Percentiles rank a stretch among this genome's conserved stretches.
These are phyloP conservation scores for Anarrhichthys ocellatus DNA, from an alignment of 2,113 vertebrate genomes.

Conservation along the genomic window DNA sequence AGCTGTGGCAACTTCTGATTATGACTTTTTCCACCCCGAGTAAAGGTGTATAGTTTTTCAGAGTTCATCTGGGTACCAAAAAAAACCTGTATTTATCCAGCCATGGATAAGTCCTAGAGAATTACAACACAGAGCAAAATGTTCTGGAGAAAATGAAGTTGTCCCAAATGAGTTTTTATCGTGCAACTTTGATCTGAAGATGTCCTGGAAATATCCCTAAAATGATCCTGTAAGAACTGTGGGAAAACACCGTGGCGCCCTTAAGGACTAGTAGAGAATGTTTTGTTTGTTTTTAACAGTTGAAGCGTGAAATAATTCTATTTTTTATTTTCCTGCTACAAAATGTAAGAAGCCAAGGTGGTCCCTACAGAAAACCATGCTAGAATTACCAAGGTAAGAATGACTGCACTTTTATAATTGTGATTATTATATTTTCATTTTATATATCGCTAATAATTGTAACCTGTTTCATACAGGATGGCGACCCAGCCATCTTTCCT, in stretches of 20 bases:
- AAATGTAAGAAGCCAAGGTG: conserved; percentile 10
- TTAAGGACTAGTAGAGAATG: background rate
- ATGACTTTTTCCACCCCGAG: too few species aligned
- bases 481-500: background rate
- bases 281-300: background rate
- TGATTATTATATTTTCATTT: background rate
- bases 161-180: background rate
- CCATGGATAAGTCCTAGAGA: background rate
- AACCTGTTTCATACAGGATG: conserved; percentile 31
- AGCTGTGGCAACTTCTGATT: too few species aligned
- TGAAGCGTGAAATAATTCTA: background rate
- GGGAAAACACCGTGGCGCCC: background rate
- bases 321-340: conserved; percentile 2
- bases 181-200: background rate
- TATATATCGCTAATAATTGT: background rate
- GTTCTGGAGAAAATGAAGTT: background rate
- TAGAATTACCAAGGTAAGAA: conserved; percentile 59
- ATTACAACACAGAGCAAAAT: background rate
- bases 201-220: background rate
- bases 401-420: background rate
- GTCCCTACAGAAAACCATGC: conserved; percentile 58
- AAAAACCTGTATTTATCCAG: background rate
- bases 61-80: too few species aligned
- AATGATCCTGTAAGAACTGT: background rate
- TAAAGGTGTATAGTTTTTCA: too few species aligned